Conservation (phyloP, 1,140 invertebrate species). For the Phenacoccus solenopsis region DNA sequence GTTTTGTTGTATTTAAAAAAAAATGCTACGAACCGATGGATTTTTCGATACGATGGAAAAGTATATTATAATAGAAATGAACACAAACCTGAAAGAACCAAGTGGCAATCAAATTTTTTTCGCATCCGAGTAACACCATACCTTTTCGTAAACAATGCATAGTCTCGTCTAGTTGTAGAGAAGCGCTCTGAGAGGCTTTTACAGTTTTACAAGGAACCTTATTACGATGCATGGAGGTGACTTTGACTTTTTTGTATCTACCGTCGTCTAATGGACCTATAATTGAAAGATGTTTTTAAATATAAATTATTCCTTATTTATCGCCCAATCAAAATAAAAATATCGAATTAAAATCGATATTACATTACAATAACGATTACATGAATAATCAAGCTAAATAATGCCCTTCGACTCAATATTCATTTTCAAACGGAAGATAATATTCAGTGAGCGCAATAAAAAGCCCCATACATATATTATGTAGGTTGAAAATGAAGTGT, state of each 20-base stretch:
- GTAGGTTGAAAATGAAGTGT: too few relatives aligned
- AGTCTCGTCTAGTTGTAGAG: conserved; percentile 59
- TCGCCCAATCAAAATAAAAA: not conserved
- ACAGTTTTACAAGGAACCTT: conserved; percentile 76
- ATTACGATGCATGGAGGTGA: conserved; percentile 80
- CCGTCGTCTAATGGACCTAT: conserved; percentile 72
- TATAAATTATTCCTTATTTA: conserved; percentile 24
- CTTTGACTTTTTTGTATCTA: conserved; percentile 59
- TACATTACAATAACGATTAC: not conserved
- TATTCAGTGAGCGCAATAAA: too few relatives aligned
- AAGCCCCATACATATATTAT: too few relatives aligned
- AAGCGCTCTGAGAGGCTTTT: conserved; percentile 79
- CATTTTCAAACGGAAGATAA: too few relatives aligned
- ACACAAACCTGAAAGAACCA: conserved; percentile 58
- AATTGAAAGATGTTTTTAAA: conserved; percentile 15
- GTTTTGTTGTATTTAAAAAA: too few relatives aligned
- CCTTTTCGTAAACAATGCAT: conserved; percentile 59
- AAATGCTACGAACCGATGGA: conserved; percentile 36
- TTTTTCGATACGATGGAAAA: not conserved
- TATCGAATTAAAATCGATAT: not conserved
- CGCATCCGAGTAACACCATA: conserved; percentile 56
- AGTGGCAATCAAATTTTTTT: conserved; percentile 47
- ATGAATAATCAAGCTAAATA: too few relatives aligned
- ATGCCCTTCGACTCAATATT: too few relatives aligned
- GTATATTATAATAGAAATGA: not conserved